phyloP scores from a whole-genome alignment of 1,140 invertebrate species.

The Pygmarrhopalites habei region DNA sequence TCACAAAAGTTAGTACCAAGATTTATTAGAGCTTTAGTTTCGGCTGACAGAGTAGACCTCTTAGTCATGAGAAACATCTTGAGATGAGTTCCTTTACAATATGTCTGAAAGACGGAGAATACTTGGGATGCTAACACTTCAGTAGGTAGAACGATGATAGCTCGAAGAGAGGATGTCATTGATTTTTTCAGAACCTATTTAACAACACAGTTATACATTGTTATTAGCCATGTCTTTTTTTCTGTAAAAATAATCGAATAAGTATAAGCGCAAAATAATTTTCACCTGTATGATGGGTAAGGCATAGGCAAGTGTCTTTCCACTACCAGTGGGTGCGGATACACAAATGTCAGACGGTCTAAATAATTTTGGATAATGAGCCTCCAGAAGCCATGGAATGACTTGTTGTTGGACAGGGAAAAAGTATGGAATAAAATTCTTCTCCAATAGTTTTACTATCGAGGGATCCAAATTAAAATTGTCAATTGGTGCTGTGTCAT shows the following conservation, averaged over 20 bases:
- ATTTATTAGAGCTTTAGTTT: constrained; percentile 65
- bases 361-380: constrained; percentile 53
- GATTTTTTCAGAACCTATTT: constrained; percentile 46
- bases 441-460: constrained; percentile 57
- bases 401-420: constrained; percentile 81
- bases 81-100: constrained; percentile 61
- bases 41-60: constrained; percentile 60
- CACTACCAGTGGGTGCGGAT: constrained; percentile 94
- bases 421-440: constrained; percentile 66
- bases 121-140: constrained; percentile 86
- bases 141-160: constrained; percentile 83
- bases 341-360: constrained; percentile 87
- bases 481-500: constrained; percentile 52
- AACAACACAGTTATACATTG: constrained; percentile 15
- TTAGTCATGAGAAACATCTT: constrained; percentile 67
- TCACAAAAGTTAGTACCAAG: no score
- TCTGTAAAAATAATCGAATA: background rate
- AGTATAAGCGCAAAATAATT: background rate
- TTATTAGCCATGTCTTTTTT: background rate
- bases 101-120: constrained; percentile 69
- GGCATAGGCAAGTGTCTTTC: constrained; percentile 92
- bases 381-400: constrained; percentile 69
- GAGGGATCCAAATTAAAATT: constrained; percentile 54
- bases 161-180: constrained; percentile 58
- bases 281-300: constrained; percentile 76